Conservation (phyloP, 1,140 invertebrate species). For the Stegodyphus dumicola region DNA sequence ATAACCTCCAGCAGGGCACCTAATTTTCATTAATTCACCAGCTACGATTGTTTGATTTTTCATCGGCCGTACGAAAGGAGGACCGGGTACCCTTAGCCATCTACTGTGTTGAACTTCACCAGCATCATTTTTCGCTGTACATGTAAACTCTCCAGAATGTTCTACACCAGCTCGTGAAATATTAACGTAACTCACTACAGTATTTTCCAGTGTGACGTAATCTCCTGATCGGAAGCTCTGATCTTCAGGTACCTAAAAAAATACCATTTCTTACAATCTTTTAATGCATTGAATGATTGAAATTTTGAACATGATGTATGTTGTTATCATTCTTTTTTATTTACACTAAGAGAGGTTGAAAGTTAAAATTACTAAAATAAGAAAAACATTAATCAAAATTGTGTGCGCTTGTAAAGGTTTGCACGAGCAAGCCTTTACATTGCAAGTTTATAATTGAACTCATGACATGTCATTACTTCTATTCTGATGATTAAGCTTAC, state of each 20-base stretch:
- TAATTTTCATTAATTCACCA: slow-evolving; percentile 67
- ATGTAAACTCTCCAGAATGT: slow-evolving; percentile 69
- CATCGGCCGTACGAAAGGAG: slow-evolving; percentile 69
- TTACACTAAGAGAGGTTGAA: too few species aligned
- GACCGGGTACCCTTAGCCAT: slow-evolving; percentile 65
- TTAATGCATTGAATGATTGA: too few species aligned
- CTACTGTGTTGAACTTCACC: slow-evolving; percentile 65
- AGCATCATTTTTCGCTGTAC: slow-evolving; percentile 67
- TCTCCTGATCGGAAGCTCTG: slow-evolving; percentile 73
- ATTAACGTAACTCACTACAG: slow-evolving; percentile 70
- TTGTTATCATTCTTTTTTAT: too few species aligned
- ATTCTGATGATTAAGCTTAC: too few species aligned
- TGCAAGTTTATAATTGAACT: too few species aligned
- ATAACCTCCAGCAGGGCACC: slow-evolving; percentile 65
- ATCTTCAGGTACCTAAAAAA: slow-evolving; percentile 49
- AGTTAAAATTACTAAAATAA: too few species aligned
- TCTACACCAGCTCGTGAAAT: slow-evolving; percentile 67
- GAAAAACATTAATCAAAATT: too few species aligned
- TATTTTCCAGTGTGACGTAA: slow-evolving; percentile 66
- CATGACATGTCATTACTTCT: too few species aligned
- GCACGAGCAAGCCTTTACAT: too few species aligned
- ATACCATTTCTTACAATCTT: background rate
- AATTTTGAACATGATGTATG: too few species aligned
- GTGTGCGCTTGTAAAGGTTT: too few species aligned
- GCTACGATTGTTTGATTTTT: slow-evolving; percentile 70